Evolutionary conservation across 2,888 invertebrate species (phyloP).

Genomic region (Aleiodes leptofemur): DNA sequence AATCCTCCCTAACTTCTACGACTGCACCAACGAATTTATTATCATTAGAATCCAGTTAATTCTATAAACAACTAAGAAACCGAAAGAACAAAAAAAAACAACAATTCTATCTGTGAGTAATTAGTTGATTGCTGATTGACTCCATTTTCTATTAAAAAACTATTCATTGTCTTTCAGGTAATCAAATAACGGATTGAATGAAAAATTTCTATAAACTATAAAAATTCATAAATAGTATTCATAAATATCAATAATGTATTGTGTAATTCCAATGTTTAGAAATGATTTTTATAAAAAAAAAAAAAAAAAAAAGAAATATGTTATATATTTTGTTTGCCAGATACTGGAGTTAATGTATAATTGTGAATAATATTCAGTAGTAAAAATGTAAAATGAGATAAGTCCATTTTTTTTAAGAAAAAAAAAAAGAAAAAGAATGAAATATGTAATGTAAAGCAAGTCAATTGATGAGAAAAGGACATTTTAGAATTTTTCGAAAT

Average conservation of each 20-base stretch:
- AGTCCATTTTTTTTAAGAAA: no score
- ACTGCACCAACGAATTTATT: constrained; percentile 45
- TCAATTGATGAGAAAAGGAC: no score
- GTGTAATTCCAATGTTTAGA: background rate
- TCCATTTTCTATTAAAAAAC: constrained; percentile 9
- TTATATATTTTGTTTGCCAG: background rate
- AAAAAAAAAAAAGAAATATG: no score
- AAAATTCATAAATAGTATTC: background rate
- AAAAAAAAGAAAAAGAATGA: no score
- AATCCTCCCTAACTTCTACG: constrained; percentile 11
- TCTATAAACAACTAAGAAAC: background rate
- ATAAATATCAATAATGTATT: background rate
- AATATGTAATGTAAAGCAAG: no score
- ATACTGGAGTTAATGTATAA: constrained; percentile 14
- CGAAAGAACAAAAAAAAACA: background rate
- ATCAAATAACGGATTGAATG: background rate
- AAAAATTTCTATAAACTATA: constrained; percentile 10
- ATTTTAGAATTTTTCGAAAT: no score
- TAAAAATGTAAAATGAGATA: no score
- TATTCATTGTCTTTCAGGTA: constrained; percentile 4
- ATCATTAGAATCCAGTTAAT: constrained; percentile 38
- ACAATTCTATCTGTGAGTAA: background rate
- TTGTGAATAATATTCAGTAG: background rate
- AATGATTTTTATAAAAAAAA: constrained; percentile 11
- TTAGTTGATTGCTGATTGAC: background rate